A percentile compares a stretch with the other conserved stretches of the same genome.
Evolutionary conservation across 1,140 invertebrate genomes (phyloP).

Genomic region (Drosophila pseudoananassae): DNA sequence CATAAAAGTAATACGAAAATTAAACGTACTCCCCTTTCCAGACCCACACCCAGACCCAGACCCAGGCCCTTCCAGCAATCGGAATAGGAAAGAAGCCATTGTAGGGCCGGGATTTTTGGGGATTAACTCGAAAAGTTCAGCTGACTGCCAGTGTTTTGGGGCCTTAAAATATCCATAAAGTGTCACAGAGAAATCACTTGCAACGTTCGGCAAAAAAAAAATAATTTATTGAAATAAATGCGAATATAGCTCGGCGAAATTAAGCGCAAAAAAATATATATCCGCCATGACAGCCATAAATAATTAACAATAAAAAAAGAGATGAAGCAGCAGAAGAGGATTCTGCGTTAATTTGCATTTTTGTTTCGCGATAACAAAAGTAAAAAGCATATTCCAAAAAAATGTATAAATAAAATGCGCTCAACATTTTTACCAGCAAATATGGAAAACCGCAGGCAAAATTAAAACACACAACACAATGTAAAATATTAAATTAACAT

Average conservation of each 20-base stretch:
- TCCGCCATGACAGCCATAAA: slow-evolving; percentile 68
- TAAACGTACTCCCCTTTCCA: neutral
- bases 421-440: slow-evolving; percentile 42
- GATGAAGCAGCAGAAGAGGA: slow-evolving; percentile 46
- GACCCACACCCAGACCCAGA: too few species aligned
- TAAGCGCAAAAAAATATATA: slow-evolving; percentile 38
- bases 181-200: slow-evolving; percentile 34
- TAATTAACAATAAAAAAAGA: slow-evolving; percentile 72
- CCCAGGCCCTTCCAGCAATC: neutral
- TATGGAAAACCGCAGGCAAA: slow-evolving; percentile 65
- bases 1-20: slow-evolving; percentile 19
- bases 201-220: slow-evolving; percentile 33
- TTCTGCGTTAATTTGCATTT: slow-evolving; percentile 80
- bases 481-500: slow-evolving; percentile 83
- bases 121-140: slow-evolving; percentile 24
- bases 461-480: slow-evolving; percentile 74
- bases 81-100: slow-evolving; percentile 1
- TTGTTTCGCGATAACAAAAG: slow-evolving; percentile 72
- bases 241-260: slow-evolving; percentile 30
- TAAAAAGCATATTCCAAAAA: slow-evolving; percentile 9
- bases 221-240: slow-evolving; percentile 76
- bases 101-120: slow-evolving; percentile 1
- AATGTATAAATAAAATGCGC: slow-evolving; percentile 6
- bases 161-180: slow-evolving; percentile 45
- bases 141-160: slow-evolving; percentile 17